These are phyloP conservation scores for Caerostris extrusa DNA, from an alignment of 1,140 invertebrate genomes.

Conservation along the genomic window DNA sequence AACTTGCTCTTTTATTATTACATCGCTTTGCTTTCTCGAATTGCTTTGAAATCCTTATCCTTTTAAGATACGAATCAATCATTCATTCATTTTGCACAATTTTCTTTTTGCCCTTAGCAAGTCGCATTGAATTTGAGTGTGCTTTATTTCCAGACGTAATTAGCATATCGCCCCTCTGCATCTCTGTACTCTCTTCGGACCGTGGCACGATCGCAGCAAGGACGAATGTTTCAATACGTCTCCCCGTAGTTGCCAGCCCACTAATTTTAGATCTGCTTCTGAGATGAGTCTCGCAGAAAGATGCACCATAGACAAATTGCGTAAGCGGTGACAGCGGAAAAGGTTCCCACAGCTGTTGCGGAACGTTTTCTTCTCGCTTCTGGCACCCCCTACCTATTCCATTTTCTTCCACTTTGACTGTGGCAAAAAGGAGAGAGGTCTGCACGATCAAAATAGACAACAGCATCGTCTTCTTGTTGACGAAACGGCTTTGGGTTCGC, in stretches of 20 bases:
- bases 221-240: slow-evolving; percentile 41
- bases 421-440: slow-evolving; percentile 27
- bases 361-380: slow-evolving; percentile 2
- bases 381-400: slow-evolving; percentile 8
- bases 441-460: slow-evolving; percentile 23
- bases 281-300: slow-evolving; percentile 15
- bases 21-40: no score
- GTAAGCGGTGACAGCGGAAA: slow-evolving; percentile 15
- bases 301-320: slow-evolving; percentile 51
- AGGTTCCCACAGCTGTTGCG: slow-evolving; percentile 40
- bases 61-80: no score
- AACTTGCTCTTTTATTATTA: no score
- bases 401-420: slow-evolving; percentile 42
- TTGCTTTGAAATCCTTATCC: no score
- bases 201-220: slow-evolving; percentile 13
- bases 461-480: background rate
- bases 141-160: background rate
- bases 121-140: no score
- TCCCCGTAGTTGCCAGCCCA: background rate
- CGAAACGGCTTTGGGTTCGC: background rate
- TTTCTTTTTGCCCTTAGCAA: no score
- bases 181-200: background rate
- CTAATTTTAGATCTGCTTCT: slow-evolving; percentile 44
- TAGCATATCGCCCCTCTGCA: slow-evolving; percentile 19
- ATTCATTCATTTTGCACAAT: no score